Percentiles rank a stretch among this genome's conserved stretches.
Conservation (phyloP, 2,113 vertebrate genomes). For the Pseudorasbora parva region DNA sequence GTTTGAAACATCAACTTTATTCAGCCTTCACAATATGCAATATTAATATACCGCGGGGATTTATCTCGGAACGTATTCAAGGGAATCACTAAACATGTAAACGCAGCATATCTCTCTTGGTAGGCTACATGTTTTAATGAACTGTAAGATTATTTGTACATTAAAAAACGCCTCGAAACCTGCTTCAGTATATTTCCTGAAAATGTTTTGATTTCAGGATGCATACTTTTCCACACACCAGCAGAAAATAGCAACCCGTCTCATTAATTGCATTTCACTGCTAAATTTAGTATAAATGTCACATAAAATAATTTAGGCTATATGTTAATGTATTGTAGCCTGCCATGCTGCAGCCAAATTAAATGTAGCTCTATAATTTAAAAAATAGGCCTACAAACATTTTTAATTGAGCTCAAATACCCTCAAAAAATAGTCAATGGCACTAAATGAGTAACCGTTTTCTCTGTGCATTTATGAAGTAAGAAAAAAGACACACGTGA, state of each 20-base stretch:
- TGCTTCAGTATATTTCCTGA: not conserved
- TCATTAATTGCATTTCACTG: constrained; percentile 14
- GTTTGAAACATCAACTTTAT: constrained; percentile 19
- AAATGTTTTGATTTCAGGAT: constrained; percentile 15
- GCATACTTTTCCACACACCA: not conserved
- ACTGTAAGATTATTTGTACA: constrained; percentile 10
- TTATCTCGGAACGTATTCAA: not conserved
- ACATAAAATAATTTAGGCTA: not conserved
- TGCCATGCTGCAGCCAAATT: not conserved
- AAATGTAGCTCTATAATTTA: not conserved
- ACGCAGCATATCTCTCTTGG: too few species aligned
- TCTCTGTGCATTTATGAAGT: not conserved
- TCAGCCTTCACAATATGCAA: constrained; percentile 31
- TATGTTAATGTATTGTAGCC: not conserved
- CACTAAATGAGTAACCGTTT: not conserved
- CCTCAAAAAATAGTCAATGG: not conserved
- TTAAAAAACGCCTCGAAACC: not conserved
- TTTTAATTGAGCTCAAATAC: not conserved
- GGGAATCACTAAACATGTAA: not conserved
- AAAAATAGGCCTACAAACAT: not conserved
- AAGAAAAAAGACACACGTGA: not conserved
- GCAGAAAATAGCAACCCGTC: not conserved
- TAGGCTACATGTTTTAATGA: constrained; percentile 4
- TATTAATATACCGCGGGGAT: constrained; percentile 23
- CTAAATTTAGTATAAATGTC: not conserved